A percentile compares a stretch with the other conserved stretches of the same genome.
These are phyloP conservation scores for Sinodicranocentrus sp. DNA, from an alignment of 2,888 invertebrate genomes.

Conservation along the genomic window DNA sequence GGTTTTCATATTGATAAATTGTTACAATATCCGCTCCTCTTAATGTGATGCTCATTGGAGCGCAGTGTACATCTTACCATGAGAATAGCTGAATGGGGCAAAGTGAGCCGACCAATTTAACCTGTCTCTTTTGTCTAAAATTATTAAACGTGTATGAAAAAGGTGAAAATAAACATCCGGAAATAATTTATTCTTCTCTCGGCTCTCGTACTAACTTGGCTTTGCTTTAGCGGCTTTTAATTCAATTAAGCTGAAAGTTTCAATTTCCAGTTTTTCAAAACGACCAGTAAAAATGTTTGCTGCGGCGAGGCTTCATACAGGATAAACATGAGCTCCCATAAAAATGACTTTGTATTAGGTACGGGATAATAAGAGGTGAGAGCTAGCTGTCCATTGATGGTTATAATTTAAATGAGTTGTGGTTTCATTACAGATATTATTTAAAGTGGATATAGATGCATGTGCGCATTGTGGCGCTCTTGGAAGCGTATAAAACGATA, in stretches of 20 bases:
- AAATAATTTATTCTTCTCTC: conserved; percentile 55
- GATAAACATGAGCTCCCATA: background rate
- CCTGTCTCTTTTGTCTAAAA: conserved; percentile 1
- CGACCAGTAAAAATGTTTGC: conserved; percentile 1
- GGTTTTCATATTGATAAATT: conserved; percentile 61
- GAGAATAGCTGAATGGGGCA: conserved; percentile 10
- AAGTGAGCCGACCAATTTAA: conserved; percentile 29
- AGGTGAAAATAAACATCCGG: conserved; percentile 66
- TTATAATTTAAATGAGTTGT: conserved; percentile 67
- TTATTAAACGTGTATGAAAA: conserved; percentile 20
- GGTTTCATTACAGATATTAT: conserved; percentile 55
- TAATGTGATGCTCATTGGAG: no score
- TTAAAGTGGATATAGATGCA: conserved; percentile 33
- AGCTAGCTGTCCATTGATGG: conserved; percentile 63
- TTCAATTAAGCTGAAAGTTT: conserved; percentile 54
- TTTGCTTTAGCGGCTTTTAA: conserved; percentile 53
- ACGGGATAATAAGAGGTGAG: conserved; percentile 65
- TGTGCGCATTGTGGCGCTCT: conserved; percentile 3
- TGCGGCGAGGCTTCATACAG: background rate
- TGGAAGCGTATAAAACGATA: background rate
- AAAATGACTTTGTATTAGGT: conserved; percentile 43
- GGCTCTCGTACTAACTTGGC: conserved; percentile 6
- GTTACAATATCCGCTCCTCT: conserved; percentile 51
- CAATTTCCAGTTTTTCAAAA: conserved; percentile 35
- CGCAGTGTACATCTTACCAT: background rate